Percentiles rank a stretch among this genome's conserved stretches.
These are phyloP conservation scores for Resseliella maxima DNA, from an alignment of 2,888 invertebrate genomes.

Conservation along the genomic window DNA sequence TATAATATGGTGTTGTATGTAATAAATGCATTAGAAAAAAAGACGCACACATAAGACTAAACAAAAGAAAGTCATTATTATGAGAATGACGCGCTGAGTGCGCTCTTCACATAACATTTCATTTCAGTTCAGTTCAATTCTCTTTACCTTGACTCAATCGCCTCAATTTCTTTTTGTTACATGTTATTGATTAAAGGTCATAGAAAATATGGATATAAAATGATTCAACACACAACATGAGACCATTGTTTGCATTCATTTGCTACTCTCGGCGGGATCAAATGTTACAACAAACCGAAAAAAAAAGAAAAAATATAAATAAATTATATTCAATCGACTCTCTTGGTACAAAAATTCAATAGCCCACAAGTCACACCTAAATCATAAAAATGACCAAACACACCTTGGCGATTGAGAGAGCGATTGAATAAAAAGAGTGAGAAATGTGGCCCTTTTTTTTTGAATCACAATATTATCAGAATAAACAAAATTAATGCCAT, in stretches of 20 bases:
- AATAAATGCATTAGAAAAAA: neutral
- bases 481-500: slow-evolving; percentile 11
- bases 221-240: slow-evolving; percentile 7
- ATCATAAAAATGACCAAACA: neutral
- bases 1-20: neutral
- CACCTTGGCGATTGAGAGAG: neutral
- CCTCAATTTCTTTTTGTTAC: neutral
- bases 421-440: neutral
- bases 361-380: neutral
- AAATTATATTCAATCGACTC: neutral
- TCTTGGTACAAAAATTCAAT: neutral
- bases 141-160: neutral
- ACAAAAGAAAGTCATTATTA: slow-evolving; percentile 41
- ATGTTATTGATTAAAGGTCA: slow-evolving; percentile 35
- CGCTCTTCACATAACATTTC: no score
- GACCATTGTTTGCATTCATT: slow-evolving; percentile 2
- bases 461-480: slow-evolving; percentile 42
- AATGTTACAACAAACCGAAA: neutral
- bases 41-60: neutral
- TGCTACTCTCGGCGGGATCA: slow-evolving; percentile 41
- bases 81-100: neutral
- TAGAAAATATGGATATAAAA: slow-evolving; percentile 13
- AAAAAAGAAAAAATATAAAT: neutral
- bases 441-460: no score
- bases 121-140: neutral